Conservation (phyloP, 2,113 vertebrate genomes). For the Falcunculus frontatus region DNA sequence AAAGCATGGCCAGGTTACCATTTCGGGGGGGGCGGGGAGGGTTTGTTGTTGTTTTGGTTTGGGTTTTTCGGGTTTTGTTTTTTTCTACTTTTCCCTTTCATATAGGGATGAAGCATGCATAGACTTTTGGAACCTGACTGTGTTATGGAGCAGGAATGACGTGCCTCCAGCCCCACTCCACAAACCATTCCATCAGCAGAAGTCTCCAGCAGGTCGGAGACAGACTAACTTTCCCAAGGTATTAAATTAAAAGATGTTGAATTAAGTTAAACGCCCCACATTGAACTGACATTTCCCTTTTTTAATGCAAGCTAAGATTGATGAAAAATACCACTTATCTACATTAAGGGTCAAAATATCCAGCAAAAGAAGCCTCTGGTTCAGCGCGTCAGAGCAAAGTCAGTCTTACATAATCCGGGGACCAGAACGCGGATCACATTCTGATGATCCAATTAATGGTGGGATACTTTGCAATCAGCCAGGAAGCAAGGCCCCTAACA, state of each 20-base stretch:
- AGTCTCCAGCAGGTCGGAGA: conserved; percentile 66
- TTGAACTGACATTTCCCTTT: conserved; percentile 81
- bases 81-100: not conserved
- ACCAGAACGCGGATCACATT: conserved; percentile 92
- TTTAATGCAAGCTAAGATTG: conserved; percentile 84
- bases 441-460: conserved; percentile 99
- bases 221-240: conserved; percentile 77
- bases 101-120: not conserved
- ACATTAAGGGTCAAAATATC: conserved; percentile 93
- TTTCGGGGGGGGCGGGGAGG: not conserved
- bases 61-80: not conserved
- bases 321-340: conserved; percentile 98
- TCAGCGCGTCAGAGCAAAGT: conserved; percentile 89
- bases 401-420: conserved; percentile 92
- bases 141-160: not conserved
- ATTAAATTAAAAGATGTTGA: conserved; percentile 85
- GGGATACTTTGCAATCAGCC: conserved; percentile 86
- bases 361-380: conserved; percentile 71
- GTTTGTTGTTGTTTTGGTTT: not conserved
- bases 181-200: conserved; percentile 74
- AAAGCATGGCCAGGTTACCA: not conserved
- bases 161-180: not conserved
- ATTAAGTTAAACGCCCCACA: conserved; percentile 80
- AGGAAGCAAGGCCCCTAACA: conserved; percentile 87
- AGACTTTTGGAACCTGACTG: not conserved